Evolutionary conservation across 2,888 invertebrate genomes (phyloP), one percentile per base, ranked within the genome.

Genomic region (Trissoscelio sp.): DNA sequence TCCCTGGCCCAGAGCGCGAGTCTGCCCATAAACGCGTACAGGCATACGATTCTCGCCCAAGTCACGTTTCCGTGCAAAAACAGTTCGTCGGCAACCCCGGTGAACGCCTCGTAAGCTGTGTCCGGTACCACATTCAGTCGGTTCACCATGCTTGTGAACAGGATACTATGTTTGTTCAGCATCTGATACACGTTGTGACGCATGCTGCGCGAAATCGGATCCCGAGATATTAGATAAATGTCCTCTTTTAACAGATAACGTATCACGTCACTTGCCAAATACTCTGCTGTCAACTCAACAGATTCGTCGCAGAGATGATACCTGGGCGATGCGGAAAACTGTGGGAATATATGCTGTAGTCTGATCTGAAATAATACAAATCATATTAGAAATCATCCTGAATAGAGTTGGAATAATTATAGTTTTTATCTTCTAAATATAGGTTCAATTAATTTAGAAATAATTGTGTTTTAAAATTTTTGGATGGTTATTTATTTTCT

Each of bases 131-230:
- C 91, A 81, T 92, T 90, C 48, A 92, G 84, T 81, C 92, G 88
- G 74, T 90, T 91, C 5, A 92, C 91, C 92, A 92, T 92, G 77
- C 92, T 92, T 34, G 90, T 91, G 69, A 92, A 92, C 1, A 92
- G 85, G 70, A 92, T 92, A 62, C 90, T 90, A 85, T 92, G 92
- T 79, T 92, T 92, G 58, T 91, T 90, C 24, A 92, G 86, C 89
- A 92, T 91, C 72, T 91, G 91, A 83, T 90, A 91, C 3, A 92
- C 92, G 82, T 91, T 92, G 83, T 91, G 90, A 39, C 92, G 87
- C 88, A 92, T 88, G 31, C 92, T 91, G 64, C 91, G 89, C 0
- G 91, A 92, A 24, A 92, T 89, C n/a, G 91, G 89, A 85, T 92
- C 92, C 55, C 88, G 87, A 3, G 90, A 91, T 85, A 91, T 88